Evolutionary conservation across 2,888 invertebrate genomes (phyloP).

Genomic region (Horisme vitalbata): DNA sequence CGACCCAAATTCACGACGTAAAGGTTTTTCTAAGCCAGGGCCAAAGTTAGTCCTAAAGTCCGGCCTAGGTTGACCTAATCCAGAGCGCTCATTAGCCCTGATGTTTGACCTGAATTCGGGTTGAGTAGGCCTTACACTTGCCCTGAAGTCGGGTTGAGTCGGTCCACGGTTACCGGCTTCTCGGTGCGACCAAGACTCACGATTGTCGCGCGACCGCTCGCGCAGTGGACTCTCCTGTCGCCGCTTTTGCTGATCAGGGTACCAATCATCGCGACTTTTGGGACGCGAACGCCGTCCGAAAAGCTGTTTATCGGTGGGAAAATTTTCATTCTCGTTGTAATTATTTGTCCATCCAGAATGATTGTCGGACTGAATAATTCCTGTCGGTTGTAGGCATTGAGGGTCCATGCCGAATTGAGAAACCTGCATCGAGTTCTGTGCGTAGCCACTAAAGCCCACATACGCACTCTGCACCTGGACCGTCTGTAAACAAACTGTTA

Average conservation of each 20-base stretch:
- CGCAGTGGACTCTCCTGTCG: slow-evolving; percentile 4
- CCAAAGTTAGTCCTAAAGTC: slow-evolving; percentile 8
- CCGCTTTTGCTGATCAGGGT: background rate
- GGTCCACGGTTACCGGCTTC: background rate
- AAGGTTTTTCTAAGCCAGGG: background rate
- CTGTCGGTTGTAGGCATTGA: slow-evolving; percentile 1
- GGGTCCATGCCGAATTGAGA: slow-evolving; percentile 8
- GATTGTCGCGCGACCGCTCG: background rate
- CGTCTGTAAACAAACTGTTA: slow-evolving; percentile 26
- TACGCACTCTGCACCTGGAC: slow-evolving; percentile 27
- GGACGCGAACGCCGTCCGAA: background rate
- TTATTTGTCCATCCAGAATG: slow-evolving; percentile 1
- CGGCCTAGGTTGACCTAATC: slow-evolving; percentile 6
- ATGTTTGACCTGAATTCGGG: slow-evolving; percentile 7
- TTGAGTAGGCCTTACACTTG: background rate
- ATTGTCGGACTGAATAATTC: slow-evolving; percentile 1
- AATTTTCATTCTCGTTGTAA: slow-evolving; percentile 5
- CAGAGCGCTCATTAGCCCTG: slow-evolving; percentile 1
- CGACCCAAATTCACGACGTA: background rate
- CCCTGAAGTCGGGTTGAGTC: slow-evolving; percentile 6
- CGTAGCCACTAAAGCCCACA: slow-evolving; percentile 14
- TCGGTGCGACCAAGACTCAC: background rate
- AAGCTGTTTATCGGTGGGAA: background rate
- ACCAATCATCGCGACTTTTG: slow-evolving; percentile 3
- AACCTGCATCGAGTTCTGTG: slow-evolving; percentile 5